phyloP scores from a whole-genome alignment of 2,888 invertebrate genomes.

The Epinotia demarniana region DNA sequence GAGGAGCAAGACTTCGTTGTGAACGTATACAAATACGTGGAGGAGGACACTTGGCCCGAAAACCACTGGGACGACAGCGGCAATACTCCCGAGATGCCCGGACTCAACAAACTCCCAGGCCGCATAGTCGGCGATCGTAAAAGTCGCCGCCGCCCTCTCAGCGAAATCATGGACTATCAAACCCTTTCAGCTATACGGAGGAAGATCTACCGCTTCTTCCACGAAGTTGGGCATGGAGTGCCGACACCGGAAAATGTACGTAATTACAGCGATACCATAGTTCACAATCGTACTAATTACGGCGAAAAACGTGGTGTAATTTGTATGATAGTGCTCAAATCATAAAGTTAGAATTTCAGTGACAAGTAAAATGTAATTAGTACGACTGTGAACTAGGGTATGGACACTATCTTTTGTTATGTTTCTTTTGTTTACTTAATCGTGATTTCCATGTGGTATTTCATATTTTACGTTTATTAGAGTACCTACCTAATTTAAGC shows the following conservation, averaged over 20 bases:
- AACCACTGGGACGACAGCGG: neutral
- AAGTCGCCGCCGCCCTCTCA: neutral
- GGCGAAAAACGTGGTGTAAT: no score
- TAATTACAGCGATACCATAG: no score
- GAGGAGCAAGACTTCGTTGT: neutral
- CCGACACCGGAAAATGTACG: conserved; percentile 24
- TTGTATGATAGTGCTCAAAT: no score
- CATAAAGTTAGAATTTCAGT: no score
- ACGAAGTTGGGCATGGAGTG: conserved; percentile 15
- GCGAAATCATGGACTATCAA: neutral
- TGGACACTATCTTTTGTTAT: neutral
- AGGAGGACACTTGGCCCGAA: neutral
- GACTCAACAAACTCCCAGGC: neutral
- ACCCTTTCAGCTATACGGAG: conserved; percentile 8
- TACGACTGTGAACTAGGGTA: no score
- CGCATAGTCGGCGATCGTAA: neutral
- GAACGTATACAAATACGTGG: conserved; percentile 20
- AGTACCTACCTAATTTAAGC: no score
- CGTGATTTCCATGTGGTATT: no score
- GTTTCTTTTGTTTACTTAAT: neutral
- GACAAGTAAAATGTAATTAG: no score
- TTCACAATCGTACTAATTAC: no score
- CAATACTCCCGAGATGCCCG: conserved; percentile 3
- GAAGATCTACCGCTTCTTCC: conserved; percentile 25
- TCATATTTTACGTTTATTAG: no score